A percentile compares a stretch with the other conserved stretches of the same genome.
phyloP scores from a whole-genome alignment of 2,888 invertebrate species.

The Pherbina coryleti region DNA sequence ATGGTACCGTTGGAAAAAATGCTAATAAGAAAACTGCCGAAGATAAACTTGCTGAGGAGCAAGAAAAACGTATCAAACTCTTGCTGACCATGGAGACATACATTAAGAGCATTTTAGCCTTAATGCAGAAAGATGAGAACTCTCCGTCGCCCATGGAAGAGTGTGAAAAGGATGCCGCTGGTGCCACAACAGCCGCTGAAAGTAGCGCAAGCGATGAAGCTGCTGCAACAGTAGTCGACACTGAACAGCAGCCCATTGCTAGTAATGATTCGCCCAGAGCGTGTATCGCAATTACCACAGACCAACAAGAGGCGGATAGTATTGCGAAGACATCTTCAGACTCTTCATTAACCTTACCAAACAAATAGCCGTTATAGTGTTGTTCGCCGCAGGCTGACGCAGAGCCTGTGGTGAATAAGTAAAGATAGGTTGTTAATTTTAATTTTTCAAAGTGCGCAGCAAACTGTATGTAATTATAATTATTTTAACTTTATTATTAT shows the following conservation, averaged over 20 bases:
- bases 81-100: constrained; percentile 68
- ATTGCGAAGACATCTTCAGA: constrained; percentile 6
- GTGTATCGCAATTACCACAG: constrained; percentile 8
- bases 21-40: constrained; percentile 59
- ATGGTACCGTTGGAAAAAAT: constrained; percentile 52
- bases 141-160: constrained; percentile 47
- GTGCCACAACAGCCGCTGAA: constrained; percentile 55
- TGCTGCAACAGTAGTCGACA: constrained; percentile 19
- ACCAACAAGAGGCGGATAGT: constrained; percentile 18
- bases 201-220: constrained; percentile 42
- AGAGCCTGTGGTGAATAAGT: constrained; percentile 12
- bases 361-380: constrained; percentile 25
- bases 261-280: constrained; percentile 6
- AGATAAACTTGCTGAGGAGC: constrained; percentile 63
- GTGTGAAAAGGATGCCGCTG: constrained; percentile 54
- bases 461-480: constrained; percentile 30
- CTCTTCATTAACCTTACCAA: not conserved
- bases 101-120: constrained; percentile 65
- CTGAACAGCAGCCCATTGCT: constrained; percentile 5
- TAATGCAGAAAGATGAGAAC: constrained; percentile 65
- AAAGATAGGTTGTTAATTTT: constrained; percentile 31
- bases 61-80: constrained; percentile 62
- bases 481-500: constrained; percentile 32
- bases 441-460: constrained; percentile 29
- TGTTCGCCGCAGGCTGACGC: constrained; percentile 12